phyloP scores from a whole-genome alignment of 2,888 invertebrate species.

The Balanococcus diminutus region DNA sequence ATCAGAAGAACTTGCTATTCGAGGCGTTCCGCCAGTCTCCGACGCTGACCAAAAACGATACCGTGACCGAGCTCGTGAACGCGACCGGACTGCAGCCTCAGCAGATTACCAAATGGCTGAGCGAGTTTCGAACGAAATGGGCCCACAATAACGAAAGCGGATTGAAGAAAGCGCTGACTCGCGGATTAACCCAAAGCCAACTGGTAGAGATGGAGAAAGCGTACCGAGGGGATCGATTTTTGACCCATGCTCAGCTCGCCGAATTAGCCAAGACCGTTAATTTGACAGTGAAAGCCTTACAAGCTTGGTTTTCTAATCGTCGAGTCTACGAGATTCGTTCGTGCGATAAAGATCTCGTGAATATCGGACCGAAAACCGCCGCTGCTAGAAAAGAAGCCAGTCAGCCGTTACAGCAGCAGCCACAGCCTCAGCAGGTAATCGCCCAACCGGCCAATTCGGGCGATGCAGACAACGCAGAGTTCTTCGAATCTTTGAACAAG shows the following conservation, averaged over 20 bases:
- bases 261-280: neutral
- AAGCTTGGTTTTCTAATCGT: conserved; percentile 35
- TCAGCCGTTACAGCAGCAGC: neutral
- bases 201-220: neutral
- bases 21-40: neutral
- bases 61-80: neutral
- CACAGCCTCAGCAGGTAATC: neutral
- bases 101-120: neutral
- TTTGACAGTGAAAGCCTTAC: neutral
- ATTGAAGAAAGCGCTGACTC: neutral
- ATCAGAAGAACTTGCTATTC: neutral
- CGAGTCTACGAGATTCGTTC: conserved; percentile 25
- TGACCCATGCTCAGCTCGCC: neutral
- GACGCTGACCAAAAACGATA: neutral
- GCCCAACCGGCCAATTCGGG: neutral
- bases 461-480: neutral
- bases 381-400: neutral
- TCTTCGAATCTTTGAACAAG: neutral
- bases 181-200: neutral
- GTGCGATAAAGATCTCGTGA: neutral
- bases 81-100: neutral
- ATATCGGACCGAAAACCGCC: neutral
- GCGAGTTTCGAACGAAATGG: neutral
- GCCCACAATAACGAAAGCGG: neutral
- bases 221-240: neutral